phyloP scores from a whole-genome alignment of 2,888 invertebrate species.

The Leptura quadrifasciata region DNA sequence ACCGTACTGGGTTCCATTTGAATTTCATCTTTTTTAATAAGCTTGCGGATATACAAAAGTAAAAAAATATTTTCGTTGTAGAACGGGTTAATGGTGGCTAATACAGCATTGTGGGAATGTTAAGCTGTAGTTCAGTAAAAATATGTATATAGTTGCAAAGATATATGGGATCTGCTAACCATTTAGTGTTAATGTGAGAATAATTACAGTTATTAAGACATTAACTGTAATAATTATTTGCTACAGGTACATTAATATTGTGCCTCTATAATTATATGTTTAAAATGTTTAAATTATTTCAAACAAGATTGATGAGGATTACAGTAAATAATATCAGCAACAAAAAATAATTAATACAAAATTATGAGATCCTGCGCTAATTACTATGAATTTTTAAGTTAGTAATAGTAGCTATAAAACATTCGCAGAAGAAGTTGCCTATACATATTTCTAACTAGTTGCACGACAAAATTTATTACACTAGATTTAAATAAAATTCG shows the following conservation, averaged over 20 bases:
- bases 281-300: slow-evolving; percentile 41
- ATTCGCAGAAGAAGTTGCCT: neutral
- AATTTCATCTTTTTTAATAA: too few species aligned
- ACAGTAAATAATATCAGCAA: slow-evolving; percentile 16
- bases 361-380: neutral
- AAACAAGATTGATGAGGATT: slow-evolving; percentile 25
- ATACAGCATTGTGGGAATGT: slow-evolving; percentile 18
- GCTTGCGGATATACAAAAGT: neutral
- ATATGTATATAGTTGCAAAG: slow-evolving; percentile 23
- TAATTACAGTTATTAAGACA: slow-evolving; percentile 48
- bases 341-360: slow-evolving; percentile 15
- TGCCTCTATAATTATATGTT: slow-evolving; percentile 26
- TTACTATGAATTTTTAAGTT: neutral
- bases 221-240: slow-evolving; percentile 36
- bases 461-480: neutral
- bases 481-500: neutral
- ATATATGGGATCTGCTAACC: slow-evolving; percentile 38
- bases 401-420: neutral
- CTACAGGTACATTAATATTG: slow-evolving; percentile 22
- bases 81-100: neutral
- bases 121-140: neutral
- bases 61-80: neutral
- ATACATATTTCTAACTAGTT: neutral
- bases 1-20: too few species aligned
- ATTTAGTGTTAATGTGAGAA: slow-evolving; percentile 59